Evolutionary conservation across 1,140 invertebrate species (phyloP), one percentile per base, ranked within the genome.

Genomic region (Doryteuthis pealeii): DNA sequence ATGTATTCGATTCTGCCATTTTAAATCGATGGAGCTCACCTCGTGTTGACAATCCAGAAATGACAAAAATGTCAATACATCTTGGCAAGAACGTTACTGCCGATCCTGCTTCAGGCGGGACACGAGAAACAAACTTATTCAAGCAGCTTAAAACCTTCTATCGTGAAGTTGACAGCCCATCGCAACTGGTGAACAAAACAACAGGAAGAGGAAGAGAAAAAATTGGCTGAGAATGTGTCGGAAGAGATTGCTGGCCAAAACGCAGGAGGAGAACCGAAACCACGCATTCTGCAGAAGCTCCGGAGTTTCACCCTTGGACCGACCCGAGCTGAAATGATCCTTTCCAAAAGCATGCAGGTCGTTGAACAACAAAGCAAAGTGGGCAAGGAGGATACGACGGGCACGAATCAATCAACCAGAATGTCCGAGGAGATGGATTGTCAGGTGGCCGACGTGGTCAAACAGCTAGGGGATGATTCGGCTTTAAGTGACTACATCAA

Each of bases 271-370:
- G 26, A 62, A n/a, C 54, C 26, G 18, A 62, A 62, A 62, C 54
- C 54, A 5, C 26, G 54, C 6, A 8, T 62, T 8, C 54, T 62
- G 10, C 18, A 62, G 6, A 68, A 68, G 30, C 66, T 68, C 6
- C 66, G 12, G 18, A 68, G 32, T 33, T 68, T 68, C 22, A 68
- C 5, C 31, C 32, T 68, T 68, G 66, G 28, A 6, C 66, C 66
- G 30, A 68, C 66, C 8, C 5, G 66, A 31, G 66, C 30, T 18
- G 32, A 68, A 68, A 68, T 68, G 66, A 68, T 68, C 1, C 66
- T 68, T 8, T 68, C n/a, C 66, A 68, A 68, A 68, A 68, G 66
- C 28, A 68, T 31, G 32, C 26, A 26, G 30, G 66, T 68, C 4
- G 66, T 32, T 31, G 66, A 68, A 68, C 22, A 68, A 32, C 18